Conservation (phyloP, 2,888 invertebrate species). For the Stictocephala bisonia region DNA sequence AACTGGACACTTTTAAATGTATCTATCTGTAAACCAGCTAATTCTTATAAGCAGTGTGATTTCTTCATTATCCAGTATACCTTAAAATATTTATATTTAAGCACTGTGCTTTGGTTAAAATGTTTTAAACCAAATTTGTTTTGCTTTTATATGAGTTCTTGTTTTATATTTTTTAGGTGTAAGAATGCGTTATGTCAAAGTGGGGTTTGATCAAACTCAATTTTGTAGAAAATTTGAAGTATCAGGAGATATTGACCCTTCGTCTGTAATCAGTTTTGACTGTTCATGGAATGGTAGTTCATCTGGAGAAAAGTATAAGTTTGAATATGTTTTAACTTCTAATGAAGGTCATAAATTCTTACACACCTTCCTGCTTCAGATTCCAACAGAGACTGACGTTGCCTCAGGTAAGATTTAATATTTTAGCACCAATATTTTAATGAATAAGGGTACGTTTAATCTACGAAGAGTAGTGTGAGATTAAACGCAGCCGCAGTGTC, state of each 20-base stretch:
- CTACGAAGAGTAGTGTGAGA: too few species aligned
- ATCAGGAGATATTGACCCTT: not conserved
- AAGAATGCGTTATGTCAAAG: constrained; percentile 4
- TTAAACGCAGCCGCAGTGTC: too few species aligned
- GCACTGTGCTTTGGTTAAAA: too few species aligned
- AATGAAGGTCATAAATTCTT: not conserved
- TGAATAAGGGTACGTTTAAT: too few species aligned
- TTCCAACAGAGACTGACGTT: constrained; percentile 2
- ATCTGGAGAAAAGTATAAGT: not conserved
- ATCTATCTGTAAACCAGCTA: too few species aligned
- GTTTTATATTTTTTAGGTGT: not conserved
- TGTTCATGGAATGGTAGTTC: not conserved
- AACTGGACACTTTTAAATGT: too few species aligned
- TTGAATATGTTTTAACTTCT: not conserved
- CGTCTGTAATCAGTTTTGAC: not conserved
- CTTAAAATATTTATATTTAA: too few species aligned
- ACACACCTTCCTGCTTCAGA: constrained; percentile 1
- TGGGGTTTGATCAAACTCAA: not conserved
- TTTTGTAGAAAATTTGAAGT: not conserved
- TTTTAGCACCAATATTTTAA: too few species aligned
- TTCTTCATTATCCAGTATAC: too few species aligned
- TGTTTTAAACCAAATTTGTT: too few species aligned
- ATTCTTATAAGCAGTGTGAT: too few species aligned
- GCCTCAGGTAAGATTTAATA: not conserved
- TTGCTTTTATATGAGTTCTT: too few species aligned